Base-by-base conservation (phyloP, 2,888 invertebrate genomes). In the Ichneumoninae sp. region DNA sequence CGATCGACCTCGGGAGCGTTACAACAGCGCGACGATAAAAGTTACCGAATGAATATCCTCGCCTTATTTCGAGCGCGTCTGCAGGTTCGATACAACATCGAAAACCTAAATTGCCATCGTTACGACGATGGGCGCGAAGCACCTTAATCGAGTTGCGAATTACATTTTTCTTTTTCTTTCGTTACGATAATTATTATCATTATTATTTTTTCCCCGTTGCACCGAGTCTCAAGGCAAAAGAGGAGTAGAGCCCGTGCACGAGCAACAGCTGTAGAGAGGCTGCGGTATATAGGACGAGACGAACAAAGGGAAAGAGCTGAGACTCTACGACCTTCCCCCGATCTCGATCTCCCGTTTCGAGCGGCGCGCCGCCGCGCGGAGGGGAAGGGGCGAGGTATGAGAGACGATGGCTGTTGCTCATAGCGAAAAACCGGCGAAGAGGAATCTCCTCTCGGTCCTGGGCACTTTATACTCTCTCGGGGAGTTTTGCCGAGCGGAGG, bases 241-340 rank as follows among this genome's bases (percentile, higher is more conserved):
- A 60, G 60, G 30, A 30, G 60, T 0, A 60, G 60, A 13, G 4
- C 60, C 60, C 26, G 26, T 60, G 60, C 30, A 54, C 60, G 30
- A 60, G 60, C 60, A 60, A 60, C 60, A 60, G 60, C 60, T 60
- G 74, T 81, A 68, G 44, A 50, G 65, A 68, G 70, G 73, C 81
- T 68, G 50, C 70, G 70, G 22, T 52, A 73, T 68, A 76, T 26
- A 36, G 68, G 60, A 73, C 76, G 71, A 81, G 73, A 76, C 60
- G 83, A 85, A 86, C 86, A 86, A 86, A 86, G 87, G 85, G 85
- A 86, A 84, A 83, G 79, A 78, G 84, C 77, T 63, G 60, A 70
- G 77, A 47, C 19, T 85, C 74, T 85, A 80, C 84, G 87, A 87
- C 87, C 87, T 87, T 87, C 87, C 81, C 82, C 82, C 76, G 85